Conservation (phyloP, 2,797 vertebrate genomes). For the Allobates femoralis region DNA sequence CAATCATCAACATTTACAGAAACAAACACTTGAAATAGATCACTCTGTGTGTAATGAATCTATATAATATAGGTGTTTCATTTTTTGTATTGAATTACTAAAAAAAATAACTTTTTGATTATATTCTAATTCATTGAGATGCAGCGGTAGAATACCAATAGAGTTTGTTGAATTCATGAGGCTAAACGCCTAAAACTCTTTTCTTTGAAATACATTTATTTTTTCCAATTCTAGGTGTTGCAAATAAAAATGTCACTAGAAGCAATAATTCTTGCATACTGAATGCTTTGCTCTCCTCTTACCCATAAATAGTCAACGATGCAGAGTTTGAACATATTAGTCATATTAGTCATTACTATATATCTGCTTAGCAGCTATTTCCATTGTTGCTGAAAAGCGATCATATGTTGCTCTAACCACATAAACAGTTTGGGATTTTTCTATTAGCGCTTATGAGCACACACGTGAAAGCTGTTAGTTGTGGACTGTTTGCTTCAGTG, state of each 20-base stretch:
- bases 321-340: background rate
- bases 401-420: background rate
- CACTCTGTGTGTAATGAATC: too few relatives aligned
- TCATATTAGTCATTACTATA: background rate
- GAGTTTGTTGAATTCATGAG: background rate
- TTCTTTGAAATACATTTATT: too few relatives aligned
- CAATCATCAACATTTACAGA: too few relatives aligned
- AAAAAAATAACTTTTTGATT: too few relatives aligned
- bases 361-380: background rate
- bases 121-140: too few relatives aligned
- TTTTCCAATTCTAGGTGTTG: too few relatives aligned
- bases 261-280: background rate
- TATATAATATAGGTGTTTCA: too few relatives aligned
- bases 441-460: background rate
- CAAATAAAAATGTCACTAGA: too few relatives aligned
- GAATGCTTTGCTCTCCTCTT: background rate
- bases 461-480: background rate
- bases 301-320: background rate
- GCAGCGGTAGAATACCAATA: background rate
- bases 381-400: background rate
- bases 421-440: background rate
- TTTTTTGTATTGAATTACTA: too few relatives aligned
- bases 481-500: constrained; percentile 28
- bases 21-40: too few relatives aligned
- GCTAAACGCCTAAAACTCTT: background rate